Base-by-base conservation (phyloP, 2,888 invertebrate species). In the Latheticus oryzae region DNA sequence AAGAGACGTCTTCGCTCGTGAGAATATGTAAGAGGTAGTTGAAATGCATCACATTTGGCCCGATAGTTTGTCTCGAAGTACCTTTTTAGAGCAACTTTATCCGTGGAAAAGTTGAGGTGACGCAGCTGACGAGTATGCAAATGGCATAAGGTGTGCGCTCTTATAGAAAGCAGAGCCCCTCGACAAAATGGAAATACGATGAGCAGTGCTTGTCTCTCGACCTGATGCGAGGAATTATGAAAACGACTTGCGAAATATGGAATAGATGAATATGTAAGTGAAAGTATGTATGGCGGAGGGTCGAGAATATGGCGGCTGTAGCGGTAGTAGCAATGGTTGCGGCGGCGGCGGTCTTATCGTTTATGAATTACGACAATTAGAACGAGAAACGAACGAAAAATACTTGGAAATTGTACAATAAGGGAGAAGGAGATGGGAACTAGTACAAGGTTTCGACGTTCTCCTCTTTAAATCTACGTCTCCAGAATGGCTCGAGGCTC, bases 71-170 rank as follows among this genome's bases (percentile, higher is more conserved):
- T 76, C 73, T 73, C 73, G 69, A 73, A 76, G 74, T 74, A 74
- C 75, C 75, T 77, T 77, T 77, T 77, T 74, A 75, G 73, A 70
- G 71, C 64, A 75, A 77, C 74, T 76, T 76, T 75, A 73, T 73
- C 69, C 73, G 73, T 67, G 75, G 78, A 78, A 79, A 79, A 80
- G 78, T 79, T 79, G 77, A 78, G 79, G 78, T 78, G 77, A 73
- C 77, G 73, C 80, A 80, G 80, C 80, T 80, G 80, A 79, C 80
- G 79, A 78, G 77, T 80, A 80, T 80, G 80, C 80, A 80, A 80
- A 80, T 79, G 72, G 71, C 70, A 68, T 73, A 72, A 73, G 74
- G 73, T 71, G 71, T 68, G 65, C 55, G 42, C 61, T 61, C 58
- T 64, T 68, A 67, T 64, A 65, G 68, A 68, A 67, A 68, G 66